These are phyloP conservation scores for Struthio camelus DNA, from an alignment of 2,113 vertebrate genomes.

Conservation along the genomic window DNA sequence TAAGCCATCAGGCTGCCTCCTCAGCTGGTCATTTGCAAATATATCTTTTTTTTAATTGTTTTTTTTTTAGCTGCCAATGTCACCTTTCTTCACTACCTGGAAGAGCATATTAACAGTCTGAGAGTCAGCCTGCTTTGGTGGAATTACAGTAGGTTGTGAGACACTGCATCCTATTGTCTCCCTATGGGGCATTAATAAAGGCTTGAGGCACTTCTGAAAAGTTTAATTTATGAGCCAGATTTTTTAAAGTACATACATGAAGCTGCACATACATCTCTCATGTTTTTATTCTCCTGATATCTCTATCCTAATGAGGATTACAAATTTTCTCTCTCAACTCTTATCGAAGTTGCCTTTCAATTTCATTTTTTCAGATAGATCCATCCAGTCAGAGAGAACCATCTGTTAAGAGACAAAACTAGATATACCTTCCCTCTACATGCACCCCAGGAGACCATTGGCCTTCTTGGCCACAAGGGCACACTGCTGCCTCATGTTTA, in stretches of 20 bases:
- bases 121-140: background rate
- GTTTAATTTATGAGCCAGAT: background rate
- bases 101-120: background rate
- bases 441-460: no score
- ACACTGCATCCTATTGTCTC: background rate
- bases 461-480: no score
- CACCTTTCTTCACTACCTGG: background rate
- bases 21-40: background rate
- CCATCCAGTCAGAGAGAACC: background rate
- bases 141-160: background rate
- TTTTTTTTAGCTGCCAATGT: background rate
- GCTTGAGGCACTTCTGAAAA: background rate
- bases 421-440: background rate
- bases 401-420: background rate
- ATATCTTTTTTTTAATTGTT: background rate
- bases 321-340: background rate
- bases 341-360: background rate
- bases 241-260: background rate
- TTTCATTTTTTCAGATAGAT: background rate
- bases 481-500: no score
- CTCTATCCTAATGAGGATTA: background rate
- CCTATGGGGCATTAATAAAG: background rate
- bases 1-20: background rate
- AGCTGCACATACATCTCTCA: accelerated
- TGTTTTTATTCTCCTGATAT: background rate